Base-by-base conservation (phyloP, 2,797 vertebrate genomes). In the Protonibea diacanthus region DNA sequence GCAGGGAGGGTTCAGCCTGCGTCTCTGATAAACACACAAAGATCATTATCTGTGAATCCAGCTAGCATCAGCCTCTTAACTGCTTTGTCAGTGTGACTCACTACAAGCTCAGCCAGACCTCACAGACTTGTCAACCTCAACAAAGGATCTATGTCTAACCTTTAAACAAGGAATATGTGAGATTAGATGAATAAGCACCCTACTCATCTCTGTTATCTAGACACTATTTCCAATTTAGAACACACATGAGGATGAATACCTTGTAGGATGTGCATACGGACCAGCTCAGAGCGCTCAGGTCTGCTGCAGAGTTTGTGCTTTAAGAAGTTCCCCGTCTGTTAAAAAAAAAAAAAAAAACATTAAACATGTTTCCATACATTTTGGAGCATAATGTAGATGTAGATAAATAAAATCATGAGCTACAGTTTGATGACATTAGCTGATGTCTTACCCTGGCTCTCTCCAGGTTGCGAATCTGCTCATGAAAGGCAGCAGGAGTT, bases 221-320 rank as follows among this genome's bases (percentile, higher is more conserved):
- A 62, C 8, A 2, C 21, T 33, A 17, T 67, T 51, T 47, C 47
- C 6, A 0, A 59, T n/a, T 21, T 21, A 53, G 73, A 66, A 71
- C 42, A 69, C 74, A 66, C 59, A 75, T 59, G 40, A 44, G 5
- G 81, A 80, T 51, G 5, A 59, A 63, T 94, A 99, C 98, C 98
- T 96, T 99, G 96, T 3, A 99, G 95, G 89, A 99, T 99, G 90
- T 98, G 98, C 97, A 99, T 98, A 72, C 97, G 97, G 85, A 99
- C 96, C 83, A 99, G 93, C 87, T 99, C 97, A 0, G 98, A 96
- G 40, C 97, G 97, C 56, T 97, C 94, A 0, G 98, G 98, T 81
- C 98, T 92, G 83, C 96, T 97, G 86, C 97, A 96, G 80, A 99
- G 98, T 95, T 99, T 99, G 92, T 99, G 98, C 91, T 99, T 99